Conservation (phyloP, 2,113 vertebrate genomes). For the Sinocyclocheilus rhinocerous region DNA sequence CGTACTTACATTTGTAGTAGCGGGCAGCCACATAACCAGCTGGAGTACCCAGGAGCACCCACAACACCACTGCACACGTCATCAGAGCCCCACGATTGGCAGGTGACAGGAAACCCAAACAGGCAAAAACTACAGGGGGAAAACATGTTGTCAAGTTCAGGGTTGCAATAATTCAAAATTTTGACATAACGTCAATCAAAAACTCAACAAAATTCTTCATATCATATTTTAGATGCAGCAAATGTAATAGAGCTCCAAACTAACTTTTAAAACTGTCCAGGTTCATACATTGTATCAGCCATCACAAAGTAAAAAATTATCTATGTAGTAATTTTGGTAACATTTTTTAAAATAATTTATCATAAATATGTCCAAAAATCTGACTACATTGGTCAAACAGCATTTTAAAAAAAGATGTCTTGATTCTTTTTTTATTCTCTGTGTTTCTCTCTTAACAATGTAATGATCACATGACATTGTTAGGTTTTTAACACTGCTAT, state of each 20-base stretch:
- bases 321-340: neutral
- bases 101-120: constrained; percentile 89
- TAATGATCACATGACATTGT: too few relatives aligned
- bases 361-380: neutral
- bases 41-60: constrained; percentile 93
- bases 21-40: constrained; percentile 93
- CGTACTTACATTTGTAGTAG: constrained; percentile 92
- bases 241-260: neutral
- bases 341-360: neutral
- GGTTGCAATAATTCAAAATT: neutral
- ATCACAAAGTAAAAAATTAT: neutral
- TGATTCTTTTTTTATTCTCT: neutral
- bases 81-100: constrained; percentile 91
- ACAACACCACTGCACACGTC: constrained; percentile 92
- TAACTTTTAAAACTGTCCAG: neutral
- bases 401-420: neutral
- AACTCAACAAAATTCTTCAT: neutral
- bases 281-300: neutral
- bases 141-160: neutral
- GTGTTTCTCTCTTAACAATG: neutral
- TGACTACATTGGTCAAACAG: neutral
- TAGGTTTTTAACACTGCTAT: too few relatives aligned
- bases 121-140: constrained; percentile 80
- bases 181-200: neutral
- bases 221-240: neutral